Evolutionary conservation across 2,888 invertebrate species (phyloP).

Genomic region (Desoria tigrina): DNA sequence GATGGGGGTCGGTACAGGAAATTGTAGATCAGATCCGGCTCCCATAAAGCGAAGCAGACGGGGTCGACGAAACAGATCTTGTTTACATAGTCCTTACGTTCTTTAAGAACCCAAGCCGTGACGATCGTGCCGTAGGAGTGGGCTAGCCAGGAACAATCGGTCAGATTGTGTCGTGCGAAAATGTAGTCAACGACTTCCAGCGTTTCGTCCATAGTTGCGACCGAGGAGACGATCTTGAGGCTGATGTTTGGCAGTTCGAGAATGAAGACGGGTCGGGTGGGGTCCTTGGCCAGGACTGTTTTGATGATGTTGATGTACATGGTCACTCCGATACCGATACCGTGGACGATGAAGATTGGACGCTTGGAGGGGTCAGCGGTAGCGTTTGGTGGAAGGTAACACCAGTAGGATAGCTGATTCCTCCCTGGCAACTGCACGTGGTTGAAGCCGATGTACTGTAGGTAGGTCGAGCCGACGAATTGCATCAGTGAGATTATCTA

Average conservation of each 20-base stretch:
- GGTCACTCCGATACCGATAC: constrained; percentile 24
- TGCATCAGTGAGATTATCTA: constrained; percentile 20
- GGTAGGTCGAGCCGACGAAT: constrained; percentile 6
- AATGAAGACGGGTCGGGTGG: constrained; percentile 15
- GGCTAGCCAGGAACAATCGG: constrained; percentile 15
- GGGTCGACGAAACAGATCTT: constrained; percentile 23
- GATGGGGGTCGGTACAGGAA: constrained; percentile 20
- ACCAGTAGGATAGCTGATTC: constrained; percentile 20
- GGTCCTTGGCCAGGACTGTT: neutral
- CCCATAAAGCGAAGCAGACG: constrained; percentile 32
- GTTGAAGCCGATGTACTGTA: too few species aligned
- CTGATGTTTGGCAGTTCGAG: constrained; percentile 24
- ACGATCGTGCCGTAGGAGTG: constrained; percentile 23
- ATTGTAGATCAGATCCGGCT: constrained; percentile 30
- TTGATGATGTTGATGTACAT: constrained; percentile 26
- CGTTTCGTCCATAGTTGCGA: constrained; percentile 29
- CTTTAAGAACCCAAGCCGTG: constrained; percentile 19
- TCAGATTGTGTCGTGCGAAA: constrained; percentile 17
- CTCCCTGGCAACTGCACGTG: neutral
- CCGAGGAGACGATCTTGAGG: constrained; percentile 15
- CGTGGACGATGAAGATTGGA: constrained; percentile 30
- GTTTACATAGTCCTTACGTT: constrained; percentile 19
- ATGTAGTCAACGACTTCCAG: constrained; percentile 23
- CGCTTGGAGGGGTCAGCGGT: neutral
- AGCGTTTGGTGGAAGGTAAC: neutral